Conservation (phyloP, 2,888 invertebrate genomes). For the Augiades crinisus region DNA sequence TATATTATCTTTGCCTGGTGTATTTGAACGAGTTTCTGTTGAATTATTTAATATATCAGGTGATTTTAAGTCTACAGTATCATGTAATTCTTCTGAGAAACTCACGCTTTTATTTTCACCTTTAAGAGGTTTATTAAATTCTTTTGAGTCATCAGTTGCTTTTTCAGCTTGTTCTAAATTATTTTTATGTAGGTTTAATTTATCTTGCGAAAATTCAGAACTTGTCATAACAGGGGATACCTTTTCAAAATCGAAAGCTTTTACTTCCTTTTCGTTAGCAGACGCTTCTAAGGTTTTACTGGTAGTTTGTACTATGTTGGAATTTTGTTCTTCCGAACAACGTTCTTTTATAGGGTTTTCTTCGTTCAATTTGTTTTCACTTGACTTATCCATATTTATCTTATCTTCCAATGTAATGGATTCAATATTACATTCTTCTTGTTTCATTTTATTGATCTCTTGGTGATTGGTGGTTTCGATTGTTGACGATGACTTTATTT, state of each 20-base stretch:
- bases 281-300: background rate
- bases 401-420: background rate
- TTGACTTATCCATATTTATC: background rate
- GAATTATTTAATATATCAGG: too few species aligned
- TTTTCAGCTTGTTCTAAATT: background rate
- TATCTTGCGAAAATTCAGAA: background rate
- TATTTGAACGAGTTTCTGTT: too few species aligned
- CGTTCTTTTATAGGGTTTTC: background rate
- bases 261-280: background rate
- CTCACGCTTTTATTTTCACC: too few species aligned
- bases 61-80: too few species aligned
- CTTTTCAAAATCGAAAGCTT: background rate
- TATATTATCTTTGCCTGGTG: too few species aligned
- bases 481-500: background rate
- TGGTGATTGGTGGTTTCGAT: too few species aligned
- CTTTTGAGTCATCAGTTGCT: background rate
- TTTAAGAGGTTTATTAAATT: too few species aligned
- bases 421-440: conserved; percentile 26
- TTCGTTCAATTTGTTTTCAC: background rate
- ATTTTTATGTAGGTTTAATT: background rate
- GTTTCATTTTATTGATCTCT: background rate
- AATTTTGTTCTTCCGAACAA: background rate
- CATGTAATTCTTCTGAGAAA: too few species aligned
- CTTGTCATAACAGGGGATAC: background rate
- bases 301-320: background rate